Evolutionary conservation across 2,888 invertebrate species (phyloP), one percentile per base, ranked within the genome.

Genomic region (Xanthorhoe designata): DNA sequence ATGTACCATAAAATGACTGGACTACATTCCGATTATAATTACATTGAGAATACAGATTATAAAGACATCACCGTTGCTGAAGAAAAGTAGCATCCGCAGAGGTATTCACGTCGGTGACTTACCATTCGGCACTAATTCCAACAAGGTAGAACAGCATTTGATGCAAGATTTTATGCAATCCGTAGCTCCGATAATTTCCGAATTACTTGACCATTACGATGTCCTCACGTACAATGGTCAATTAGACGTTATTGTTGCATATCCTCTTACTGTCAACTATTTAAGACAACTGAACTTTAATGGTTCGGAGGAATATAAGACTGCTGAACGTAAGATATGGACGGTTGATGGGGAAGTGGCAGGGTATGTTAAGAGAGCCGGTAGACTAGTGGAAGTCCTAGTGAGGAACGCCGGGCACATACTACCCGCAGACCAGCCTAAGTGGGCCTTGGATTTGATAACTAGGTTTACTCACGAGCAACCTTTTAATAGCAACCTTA

Each of bases 331-430:
- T 45, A 92, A 95, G 66, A 90, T 95, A 56, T 98, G 97, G 97
- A 89, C 90, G 61, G 95, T 96, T 8, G 95, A 91, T 56, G 91
- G 89, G 0, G 95, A 96, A 71, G 87, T 97, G 7, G 97, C 97
- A 0, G 97, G 97, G 0, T 97, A 96, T 88, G 95, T 94, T 0
- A 97, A 96, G 82, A 94, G 94, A 72, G 96, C 95, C 5, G 95
- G 96, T 0, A 96, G 96, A 79, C 87, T 97, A 56, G 95, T 96
- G 0, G 97, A 97, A 84, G 94, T 97, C 2, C 83, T 97, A 86
- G 95, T 97, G 0, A 92, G 97, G 66, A 95, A 96, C 87, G 97
- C 97, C 13, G 97, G 98, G 0, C 97, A 97, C 78, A 96, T 97
- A 96, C 96, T 96, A 8, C 97, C 97, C 0, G 92, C 94, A 32